Percentiles rank a stretch among this genome's conserved stretches.
phyloP scores from a whole-genome alignment of 2,797 vertebrate genomes.

The Lates japonicus region DNA sequence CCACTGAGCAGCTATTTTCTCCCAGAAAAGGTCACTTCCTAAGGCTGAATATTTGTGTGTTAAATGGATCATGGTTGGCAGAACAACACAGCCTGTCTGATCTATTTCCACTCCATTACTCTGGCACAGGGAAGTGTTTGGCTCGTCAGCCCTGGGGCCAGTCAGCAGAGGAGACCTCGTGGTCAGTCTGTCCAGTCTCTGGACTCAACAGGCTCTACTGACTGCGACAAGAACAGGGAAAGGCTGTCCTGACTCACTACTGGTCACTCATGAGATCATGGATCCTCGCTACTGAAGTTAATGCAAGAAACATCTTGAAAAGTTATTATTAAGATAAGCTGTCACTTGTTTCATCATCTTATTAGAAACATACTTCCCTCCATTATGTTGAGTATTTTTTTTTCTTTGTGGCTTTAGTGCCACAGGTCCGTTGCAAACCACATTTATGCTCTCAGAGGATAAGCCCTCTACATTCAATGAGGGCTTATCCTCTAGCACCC shows the following conservation, averaged over 20 bases:
- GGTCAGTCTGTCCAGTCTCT: constrained; percentile 34
- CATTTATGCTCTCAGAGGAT: no score
- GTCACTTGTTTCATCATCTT: background rate
- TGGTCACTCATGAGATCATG: background rate
- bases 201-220: constrained; percentile 22
- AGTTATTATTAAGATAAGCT: background rate
- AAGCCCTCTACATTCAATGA: no score
- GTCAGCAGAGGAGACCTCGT: constrained; percentile 32
- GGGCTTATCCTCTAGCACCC: no score
- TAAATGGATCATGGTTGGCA: constrained; percentile 49
- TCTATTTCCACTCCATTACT: constrained; percentile 59
- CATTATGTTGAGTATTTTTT: no score
- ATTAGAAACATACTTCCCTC: background rate
- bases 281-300: background rate
- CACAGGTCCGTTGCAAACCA: no score
- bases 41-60: constrained; percentile 31
- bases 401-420: no score
- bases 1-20: background rate
- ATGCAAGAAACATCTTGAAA: background rate
- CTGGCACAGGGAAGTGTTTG: constrained; percentile 47
- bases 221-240: background rate
- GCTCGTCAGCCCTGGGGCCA: constrained; percentile 33
- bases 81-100: constrained; percentile 39
- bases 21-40: background rate
- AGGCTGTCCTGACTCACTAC: constrained; percentile 8